phyloP scores from a whole-genome alignment of 1,140 invertebrate genomes.

The Drosophila ogumai region DNA sequence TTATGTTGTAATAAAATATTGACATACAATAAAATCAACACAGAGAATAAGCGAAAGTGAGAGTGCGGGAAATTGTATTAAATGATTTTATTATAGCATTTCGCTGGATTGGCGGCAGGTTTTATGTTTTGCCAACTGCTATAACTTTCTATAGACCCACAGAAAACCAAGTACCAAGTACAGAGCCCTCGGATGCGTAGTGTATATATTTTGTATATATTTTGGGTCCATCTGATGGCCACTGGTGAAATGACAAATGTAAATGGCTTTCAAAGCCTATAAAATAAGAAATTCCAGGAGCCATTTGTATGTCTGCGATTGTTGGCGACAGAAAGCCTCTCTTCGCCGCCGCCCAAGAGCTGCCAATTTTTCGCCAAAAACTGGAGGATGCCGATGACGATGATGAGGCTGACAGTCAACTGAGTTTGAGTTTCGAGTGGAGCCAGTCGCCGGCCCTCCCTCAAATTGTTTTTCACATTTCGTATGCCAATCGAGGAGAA shows the following conservation, averaged over 20 bases:
- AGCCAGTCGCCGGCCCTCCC: not conserved
- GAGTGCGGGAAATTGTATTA: constrained; percentile 51
- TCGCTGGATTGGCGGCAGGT: constrained; percentile 20
- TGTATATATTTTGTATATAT: constrained; percentile 22
- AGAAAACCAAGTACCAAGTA: constrained; percentile 6
- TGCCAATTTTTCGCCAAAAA: constrained; percentile 25
- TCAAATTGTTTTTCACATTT: constrained; percentile 46
- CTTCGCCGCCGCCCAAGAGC: constrained; percentile 19
- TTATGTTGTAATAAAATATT: constrained; percentile 55
- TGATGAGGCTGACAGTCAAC: constrained; percentile 48
- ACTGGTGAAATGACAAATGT: constrained; percentile 68
- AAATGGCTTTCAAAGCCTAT: constrained; percentile 73
- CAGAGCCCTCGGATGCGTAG: not conserved
- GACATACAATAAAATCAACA: constrained; percentile 54
- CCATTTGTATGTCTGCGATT: constrained; percentile 68
- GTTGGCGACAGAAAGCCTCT: constrained; percentile 59
- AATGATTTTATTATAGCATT: constrained; percentile 66
- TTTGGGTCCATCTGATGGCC: constrained; percentile 18
- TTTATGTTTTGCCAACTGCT: constrained; percentile 25
- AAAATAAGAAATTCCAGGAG: constrained; percentile 71
- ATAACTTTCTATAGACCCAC: constrained; percentile 24
- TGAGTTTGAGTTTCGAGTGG: constrained; percentile 11
- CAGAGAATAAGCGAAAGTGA: not conserved
- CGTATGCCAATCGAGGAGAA: constrained; percentile 28
- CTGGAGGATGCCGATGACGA: constrained; percentile 23